Conservation (phyloP, 2,888 invertebrate species). For the Archaeoteleia sp. region DNA sequence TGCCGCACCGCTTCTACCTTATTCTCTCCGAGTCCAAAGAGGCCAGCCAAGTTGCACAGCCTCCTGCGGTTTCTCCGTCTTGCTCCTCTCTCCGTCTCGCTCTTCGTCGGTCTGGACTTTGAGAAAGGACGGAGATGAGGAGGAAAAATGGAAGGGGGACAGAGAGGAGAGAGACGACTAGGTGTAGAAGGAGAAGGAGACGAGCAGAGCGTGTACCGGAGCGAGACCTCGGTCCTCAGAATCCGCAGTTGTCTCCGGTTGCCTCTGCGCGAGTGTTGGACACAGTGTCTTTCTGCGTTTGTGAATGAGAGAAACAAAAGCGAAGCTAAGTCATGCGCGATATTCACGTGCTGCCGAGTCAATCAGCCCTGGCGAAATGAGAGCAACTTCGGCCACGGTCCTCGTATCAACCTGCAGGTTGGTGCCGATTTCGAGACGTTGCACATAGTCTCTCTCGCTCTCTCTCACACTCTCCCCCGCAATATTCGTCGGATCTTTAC, state of each 20-base stretch:
- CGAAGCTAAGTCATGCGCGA: too few species aligned
- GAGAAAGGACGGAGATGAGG: not conserved
- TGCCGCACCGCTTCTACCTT: conserved; percentile 4
- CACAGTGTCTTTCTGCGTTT: too few species aligned
- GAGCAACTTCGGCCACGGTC: conserved; percentile 5
- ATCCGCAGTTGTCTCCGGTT: conserved; percentile 20
- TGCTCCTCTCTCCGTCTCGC: conserved; percentile 1
- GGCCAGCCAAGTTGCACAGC: conserved; percentile 1
- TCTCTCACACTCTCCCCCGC: too few species aligned
- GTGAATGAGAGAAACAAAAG: too few species aligned
- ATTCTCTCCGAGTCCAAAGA: not conserved
- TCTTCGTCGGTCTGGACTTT: not conserved
- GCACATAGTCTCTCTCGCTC: too few species aligned
- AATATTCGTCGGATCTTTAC: too few species aligned
- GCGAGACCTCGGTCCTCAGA: conserved; percentile 17
- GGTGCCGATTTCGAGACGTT: not conserved
- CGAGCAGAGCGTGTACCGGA: conserved; percentile 2
- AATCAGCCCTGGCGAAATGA: conserved; percentile 9
- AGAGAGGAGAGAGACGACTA: conserved; percentile 2
- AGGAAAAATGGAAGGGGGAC: not conserved
- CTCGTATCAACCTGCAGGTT: conserved; percentile 16
- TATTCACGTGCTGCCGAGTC: too few species aligned
- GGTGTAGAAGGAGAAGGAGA: conserved; percentile 16
- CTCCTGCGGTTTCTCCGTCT: not conserved
- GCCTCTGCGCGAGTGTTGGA: conserved; percentile 7